These are phyloP conservation scores for Anthopleura xanthogrammica DNA, from an alignment of 92 coral and sea anemone genomes.

Conservation along the genomic window DNA sequence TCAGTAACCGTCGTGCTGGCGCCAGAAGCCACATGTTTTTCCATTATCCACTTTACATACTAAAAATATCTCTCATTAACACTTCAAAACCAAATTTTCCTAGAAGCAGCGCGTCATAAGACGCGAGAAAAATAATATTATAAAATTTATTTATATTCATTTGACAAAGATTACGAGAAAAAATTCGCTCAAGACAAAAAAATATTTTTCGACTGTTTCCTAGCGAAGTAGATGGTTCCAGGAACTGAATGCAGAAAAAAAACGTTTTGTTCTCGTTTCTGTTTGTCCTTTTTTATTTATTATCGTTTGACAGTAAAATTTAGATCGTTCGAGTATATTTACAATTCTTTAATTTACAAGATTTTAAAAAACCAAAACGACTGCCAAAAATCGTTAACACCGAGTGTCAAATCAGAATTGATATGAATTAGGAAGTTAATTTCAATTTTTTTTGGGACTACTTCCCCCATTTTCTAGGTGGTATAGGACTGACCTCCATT, in stretches of 20 bases:
- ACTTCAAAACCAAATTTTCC: no score
- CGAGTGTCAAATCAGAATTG: neutral
- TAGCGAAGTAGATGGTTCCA: neutral
- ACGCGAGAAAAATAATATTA: no score
- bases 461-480: no score
- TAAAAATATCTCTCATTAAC: no score
- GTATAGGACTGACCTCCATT: no score
- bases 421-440: neutral
- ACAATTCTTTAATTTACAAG: slow-evolving; percentile 1
- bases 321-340: neutral
- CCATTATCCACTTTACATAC: no score
- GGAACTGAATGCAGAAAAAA: neutral
- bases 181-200: no score
- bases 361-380: neutral
- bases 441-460: neutral
- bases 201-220: neutral
- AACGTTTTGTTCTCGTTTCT: neutral
- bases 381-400: neutral
- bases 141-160: no score
- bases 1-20: no score
- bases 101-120: no score
- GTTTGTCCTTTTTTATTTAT: neutral
- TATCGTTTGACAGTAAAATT: neutral
- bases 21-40: no score
- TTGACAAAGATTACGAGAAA: no score